Evolutionary conservation across 2,113 vertebrate genomes (phyloP).

Genomic region (Helogale parvula): DNA sequence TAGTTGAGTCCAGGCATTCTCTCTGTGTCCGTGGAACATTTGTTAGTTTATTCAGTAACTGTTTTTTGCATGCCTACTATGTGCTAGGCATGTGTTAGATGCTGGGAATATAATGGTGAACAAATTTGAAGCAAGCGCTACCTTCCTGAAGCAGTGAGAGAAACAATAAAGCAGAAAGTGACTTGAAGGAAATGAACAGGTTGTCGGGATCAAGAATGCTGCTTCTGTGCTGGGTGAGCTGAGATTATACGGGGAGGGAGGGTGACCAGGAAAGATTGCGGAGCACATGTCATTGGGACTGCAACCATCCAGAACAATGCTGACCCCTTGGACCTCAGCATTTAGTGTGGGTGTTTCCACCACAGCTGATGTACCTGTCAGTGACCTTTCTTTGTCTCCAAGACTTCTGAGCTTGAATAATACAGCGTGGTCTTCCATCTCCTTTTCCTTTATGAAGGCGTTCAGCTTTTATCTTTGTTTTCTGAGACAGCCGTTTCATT

Average conservation of each 20-base stretch:
- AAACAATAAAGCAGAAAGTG: background rate
- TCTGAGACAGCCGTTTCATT: constrained; percentile 90
- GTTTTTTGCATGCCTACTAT: background rate
- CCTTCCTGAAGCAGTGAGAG: background rate
- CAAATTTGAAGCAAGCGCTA: background rate
- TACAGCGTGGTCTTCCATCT: constrained; percentile 62
- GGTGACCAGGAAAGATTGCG: background rate
- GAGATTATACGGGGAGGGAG: background rate
- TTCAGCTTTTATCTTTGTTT: constrained; percentile 88
- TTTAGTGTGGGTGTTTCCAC: background rate
- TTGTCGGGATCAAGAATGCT: background rate
- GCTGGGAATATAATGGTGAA: background rate
- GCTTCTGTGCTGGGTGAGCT: background rate
- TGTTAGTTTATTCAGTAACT: background rate
- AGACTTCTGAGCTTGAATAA: constrained; percentile 51
- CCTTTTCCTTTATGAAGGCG: constrained; percentile 86
- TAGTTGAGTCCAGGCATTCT: background rate
- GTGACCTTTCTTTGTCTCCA: constrained; percentile 38
- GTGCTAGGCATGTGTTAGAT: background rate
- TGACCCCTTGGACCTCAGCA: background rate
- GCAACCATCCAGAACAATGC: background rate
- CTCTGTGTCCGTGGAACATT: background rate
- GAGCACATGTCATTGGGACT: background rate
- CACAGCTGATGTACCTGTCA: background rate
- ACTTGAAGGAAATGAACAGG: background rate